Evolutionary conservation across 2,888 invertebrate species (phyloP), one percentile per base, ranked within the genome.

Genomic region (Hedychridium roseum): DNA sequence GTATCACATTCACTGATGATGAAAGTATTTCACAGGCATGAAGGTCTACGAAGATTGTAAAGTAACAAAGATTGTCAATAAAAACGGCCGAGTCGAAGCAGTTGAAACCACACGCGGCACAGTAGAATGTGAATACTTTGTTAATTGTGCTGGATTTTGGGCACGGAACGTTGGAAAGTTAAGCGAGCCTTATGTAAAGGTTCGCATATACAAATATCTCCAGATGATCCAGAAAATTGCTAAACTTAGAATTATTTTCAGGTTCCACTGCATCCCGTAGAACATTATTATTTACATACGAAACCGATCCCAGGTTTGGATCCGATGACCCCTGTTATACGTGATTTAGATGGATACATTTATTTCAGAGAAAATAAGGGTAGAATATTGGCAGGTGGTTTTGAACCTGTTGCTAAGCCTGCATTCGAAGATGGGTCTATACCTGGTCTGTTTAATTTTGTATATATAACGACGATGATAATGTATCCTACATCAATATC

Each of bases 91-190:
- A 64, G 89, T 95, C 1, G 81, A 84, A 11, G 87, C 87, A 2
- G 90, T 94, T 5, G 89, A 91, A 66, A 95, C 95, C 0, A 85
- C 85, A 2, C 81, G 82, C 1, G 95, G 95, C 0, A 80, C 82
- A 6, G 86, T 95, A 9, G 84, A 90, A 54, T 97, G 97, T 79
- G 88, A 94, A 64, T 90, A 88, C 78, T 97, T 98, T 80, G 92
- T 99, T 20, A 98, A 98, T 80, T 94, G 94, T 76, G 91, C 92
- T 16, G 98, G 98, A 5, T 92, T 95, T 81, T 97, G 96, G 95
- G 93, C 95, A 0, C 84, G 95, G 59, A 88, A 90, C 77, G 87
- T 97, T 34, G 97, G 96, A 4, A 90, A 92, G 71, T 79, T 91
- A 54, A 90, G 94, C 16, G 85, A 88, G 48, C 95, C 95, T 1